Conservation (phyloP, 2,113 vertebrate species). For the Mesoclemmys tuberculata region DNA sequence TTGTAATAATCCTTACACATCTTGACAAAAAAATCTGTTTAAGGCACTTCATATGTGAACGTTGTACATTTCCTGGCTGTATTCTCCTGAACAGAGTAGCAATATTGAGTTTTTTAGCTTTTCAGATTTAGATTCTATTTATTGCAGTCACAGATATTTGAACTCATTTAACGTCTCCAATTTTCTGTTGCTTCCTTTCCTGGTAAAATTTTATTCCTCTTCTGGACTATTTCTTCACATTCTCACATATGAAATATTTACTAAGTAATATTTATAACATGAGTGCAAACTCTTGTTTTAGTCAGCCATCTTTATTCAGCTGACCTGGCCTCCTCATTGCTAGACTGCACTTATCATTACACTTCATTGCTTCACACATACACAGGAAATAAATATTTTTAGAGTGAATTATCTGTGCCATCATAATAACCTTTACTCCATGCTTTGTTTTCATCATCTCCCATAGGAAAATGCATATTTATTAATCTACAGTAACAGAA, state of each 20-base stretch:
- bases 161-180: not conserved
- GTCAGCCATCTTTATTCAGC: conserved; percentile 48
- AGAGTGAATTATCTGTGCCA: conserved; percentile 1
- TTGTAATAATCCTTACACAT: not conserved
- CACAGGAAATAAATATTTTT: conserved; percentile 54
- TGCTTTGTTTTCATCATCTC: not conserved
- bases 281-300: conserved; percentile 17
- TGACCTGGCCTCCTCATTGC: conserved; percentile 48
- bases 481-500: conserved; percentile 7
- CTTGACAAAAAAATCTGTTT: not conserved
- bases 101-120: not conserved
- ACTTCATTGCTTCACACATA: conserved; percentile 41
- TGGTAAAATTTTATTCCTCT: conserved; percentile 32
- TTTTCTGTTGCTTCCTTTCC: conserved; percentile 7
- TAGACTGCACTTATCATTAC: conserved; percentile 32
- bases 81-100: not conserved
- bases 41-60: not conserved
- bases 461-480: conserved; percentile 9
- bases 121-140: not conserved
- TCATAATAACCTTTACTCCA: not conserved
- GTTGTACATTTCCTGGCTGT: not conserved
- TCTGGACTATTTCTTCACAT: conserved; percentile 33
- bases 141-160: not conserved
- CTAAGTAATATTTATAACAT: conserved; percentile 53
- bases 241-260: not conserved